Conservation (phyloP, 2,113 vertebrate species). For the Saimiri boliviensis region DNA sequence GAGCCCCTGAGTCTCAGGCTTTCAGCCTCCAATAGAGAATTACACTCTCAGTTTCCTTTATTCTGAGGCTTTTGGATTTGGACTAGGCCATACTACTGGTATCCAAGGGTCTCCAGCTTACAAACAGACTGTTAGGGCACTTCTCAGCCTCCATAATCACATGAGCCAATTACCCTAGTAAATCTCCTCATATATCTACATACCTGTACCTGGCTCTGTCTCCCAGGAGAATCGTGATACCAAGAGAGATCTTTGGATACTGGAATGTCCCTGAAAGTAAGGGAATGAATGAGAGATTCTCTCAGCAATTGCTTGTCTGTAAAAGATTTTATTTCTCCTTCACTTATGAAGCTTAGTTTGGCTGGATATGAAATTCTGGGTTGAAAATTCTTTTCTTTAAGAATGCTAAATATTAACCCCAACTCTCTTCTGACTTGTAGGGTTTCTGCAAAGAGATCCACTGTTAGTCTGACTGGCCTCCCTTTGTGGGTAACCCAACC, state of each 20-base stretch:
- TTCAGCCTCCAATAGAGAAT: not conserved
- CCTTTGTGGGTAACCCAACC: too few species aligned
- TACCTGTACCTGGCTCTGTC: not conserved
- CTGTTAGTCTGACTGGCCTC: too few species aligned
- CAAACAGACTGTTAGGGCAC: not conserved
- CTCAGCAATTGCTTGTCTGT: too few species aligned
- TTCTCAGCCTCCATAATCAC: not conserved
- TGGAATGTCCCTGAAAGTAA: not conserved
- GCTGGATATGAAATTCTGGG: too few species aligned
- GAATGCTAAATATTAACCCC: too few species aligned
- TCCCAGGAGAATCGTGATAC: not conserved
- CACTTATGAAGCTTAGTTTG: too few species aligned
- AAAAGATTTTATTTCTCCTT: too few species aligned
- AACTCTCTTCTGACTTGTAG: too few species aligned
- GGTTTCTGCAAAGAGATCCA: too few species aligned
- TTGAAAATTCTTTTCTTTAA: too few species aligned
- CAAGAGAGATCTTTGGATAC: not conserved
- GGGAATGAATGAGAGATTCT: not conserved
- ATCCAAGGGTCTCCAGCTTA: not conserved
- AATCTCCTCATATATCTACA: too few species aligned
- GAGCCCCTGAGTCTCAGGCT: not conserved
- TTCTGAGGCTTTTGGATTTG: not conserved
- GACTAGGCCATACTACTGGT: not conserved
- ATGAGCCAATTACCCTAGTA: not conserved
- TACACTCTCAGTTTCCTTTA: not conserved